phyloP scores from a whole-genome alignment of 2,113 vertebrate genomes.

The Rissa tridactyla region DNA sequence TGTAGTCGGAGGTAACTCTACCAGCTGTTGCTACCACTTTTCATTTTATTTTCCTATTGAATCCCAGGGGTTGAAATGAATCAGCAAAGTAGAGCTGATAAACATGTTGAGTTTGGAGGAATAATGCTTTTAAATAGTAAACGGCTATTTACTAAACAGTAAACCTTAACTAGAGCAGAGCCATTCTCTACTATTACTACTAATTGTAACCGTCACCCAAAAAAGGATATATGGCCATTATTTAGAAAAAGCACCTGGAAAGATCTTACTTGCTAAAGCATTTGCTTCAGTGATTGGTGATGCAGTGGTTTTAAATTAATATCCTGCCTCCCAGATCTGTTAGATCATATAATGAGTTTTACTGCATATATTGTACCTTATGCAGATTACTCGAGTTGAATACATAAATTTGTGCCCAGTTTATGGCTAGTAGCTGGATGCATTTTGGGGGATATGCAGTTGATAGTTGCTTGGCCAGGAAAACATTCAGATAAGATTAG shows the following conservation, averaged over 20 bases:
- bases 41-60: not conserved
- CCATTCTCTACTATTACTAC: not conserved
- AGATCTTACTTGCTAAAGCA: not conserved
- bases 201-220: accelerated
- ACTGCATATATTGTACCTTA: not conserved
- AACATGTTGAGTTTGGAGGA: not conserved
- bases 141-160: not conserved
- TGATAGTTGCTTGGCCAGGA: not conserved
- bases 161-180: not conserved
- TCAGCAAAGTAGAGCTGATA: not conserved
- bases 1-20: not conserved
- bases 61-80: not conserved
- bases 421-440: not conserved
- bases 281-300: not conserved
- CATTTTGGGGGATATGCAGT: not conserved
- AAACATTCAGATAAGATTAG: not conserved
- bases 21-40: not conserved
- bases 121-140: not conserved
- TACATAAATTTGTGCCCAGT: not conserved
- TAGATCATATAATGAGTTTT: not conserved
- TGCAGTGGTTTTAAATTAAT: not conserved
- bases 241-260: not conserved
- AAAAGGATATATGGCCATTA: not conserved
- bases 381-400: not conserved
- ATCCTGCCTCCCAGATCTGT: not conserved